Base-by-base conservation (phyloP, 2,888 invertebrate species). In the Danaus chrysippus region DNA sequence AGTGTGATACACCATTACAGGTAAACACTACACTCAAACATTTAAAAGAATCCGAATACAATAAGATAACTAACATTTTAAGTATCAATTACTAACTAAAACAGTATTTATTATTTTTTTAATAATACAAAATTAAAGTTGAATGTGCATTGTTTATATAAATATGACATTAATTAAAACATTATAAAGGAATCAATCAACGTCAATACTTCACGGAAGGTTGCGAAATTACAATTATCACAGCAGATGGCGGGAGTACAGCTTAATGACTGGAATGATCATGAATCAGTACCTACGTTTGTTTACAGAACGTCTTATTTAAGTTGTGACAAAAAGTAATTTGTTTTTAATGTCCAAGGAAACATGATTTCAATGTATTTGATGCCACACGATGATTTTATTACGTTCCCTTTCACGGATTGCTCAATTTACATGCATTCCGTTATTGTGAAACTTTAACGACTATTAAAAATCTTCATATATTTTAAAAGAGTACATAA, bases 261-360 rank as follows among this genome's bases (percentile, higher is more conserved):
- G 67, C 62, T 68, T 76, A 75, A 77, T 75, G 74, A 68, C 71
- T 69, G 70, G 72, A 75, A 77, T 76, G 73, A 75, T 73, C 70
- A 70, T 71, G 71, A 71, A 68, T 68, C 67, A 67, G 69, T 73
- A 71, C 72, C 71, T 73, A 71, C 72, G 72, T 73, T 74, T 71
- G 71, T 73, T 71, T 73, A 71, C 68, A 68, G 68, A 70, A 73
- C 70, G 67, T 71, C 71, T 70, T 73, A 71, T 71, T 70, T 68
- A 68, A 52, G 56, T 44, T 55, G 59, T 64, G 59, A 59, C 62
- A 68, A 66, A 66, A 68, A 65, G 64, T 70, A 70, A 68, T 70
- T 68, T 62, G 65, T 67, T 70, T 70, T 70, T 65, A 61, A 67
- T 65, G 67, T 65, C 62, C 60, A 62, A 55, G 60, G 59, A 61